Evolutionary conservation across 2,113 vertebrate species (phyloP).

Genomic region (Myocastor coypus): DNA sequence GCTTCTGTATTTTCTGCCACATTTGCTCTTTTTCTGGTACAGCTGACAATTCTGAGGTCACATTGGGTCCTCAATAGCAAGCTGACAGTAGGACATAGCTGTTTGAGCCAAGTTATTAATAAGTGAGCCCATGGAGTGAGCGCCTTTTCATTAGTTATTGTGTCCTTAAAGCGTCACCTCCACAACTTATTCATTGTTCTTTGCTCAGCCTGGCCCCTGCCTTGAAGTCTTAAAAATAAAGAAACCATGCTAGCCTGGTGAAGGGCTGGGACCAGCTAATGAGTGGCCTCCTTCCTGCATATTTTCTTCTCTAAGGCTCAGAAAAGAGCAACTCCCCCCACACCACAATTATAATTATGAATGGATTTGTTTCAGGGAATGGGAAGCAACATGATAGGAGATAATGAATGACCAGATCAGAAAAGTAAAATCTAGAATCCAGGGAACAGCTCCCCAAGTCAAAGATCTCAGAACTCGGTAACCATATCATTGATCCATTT

Average conservation of each 20-base stretch:
- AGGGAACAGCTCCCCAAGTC: background rate
- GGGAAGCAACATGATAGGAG: background rate
- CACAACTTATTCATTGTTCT: constrained; percentile 63
- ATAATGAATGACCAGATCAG: background rate
- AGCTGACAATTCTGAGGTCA: constrained; percentile 79
- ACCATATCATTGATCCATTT: background rate
- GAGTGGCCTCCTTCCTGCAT: constrained; percentile 72
- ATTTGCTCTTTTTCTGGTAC: constrained; percentile 79
- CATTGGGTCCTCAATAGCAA: constrained; percentile 67
- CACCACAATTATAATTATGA: constrained; percentile 41
- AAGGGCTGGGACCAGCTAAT: constrained; percentile 74
- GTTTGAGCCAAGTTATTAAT: constrained; percentile 76
- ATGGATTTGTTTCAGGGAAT: constrained; percentile 61
- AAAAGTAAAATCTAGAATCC: constrained; percentile 12
- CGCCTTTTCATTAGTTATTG: constrained; percentile 69
- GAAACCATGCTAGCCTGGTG: constrained; percentile 61
- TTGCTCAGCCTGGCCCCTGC: constrained; percentile 69
- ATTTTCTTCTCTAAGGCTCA: constrained; percentile 14
- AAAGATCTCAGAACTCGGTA: background rate
- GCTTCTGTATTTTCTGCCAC: constrained; percentile 77
- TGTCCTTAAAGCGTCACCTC: constrained; percentile 73
- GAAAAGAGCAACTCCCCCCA: constrained; percentile 10
- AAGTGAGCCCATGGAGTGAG: constrained; percentile 76
- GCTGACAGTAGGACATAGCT: constrained; percentile 72
- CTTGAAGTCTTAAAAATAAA: constrained; percentile 79